A percentile compares a stretch with the other conserved stretches of the same genome.
Evolutionary conservation across 1,140 invertebrate species (phyloP).

Genomic region (Musca vetustissima): DNA sequence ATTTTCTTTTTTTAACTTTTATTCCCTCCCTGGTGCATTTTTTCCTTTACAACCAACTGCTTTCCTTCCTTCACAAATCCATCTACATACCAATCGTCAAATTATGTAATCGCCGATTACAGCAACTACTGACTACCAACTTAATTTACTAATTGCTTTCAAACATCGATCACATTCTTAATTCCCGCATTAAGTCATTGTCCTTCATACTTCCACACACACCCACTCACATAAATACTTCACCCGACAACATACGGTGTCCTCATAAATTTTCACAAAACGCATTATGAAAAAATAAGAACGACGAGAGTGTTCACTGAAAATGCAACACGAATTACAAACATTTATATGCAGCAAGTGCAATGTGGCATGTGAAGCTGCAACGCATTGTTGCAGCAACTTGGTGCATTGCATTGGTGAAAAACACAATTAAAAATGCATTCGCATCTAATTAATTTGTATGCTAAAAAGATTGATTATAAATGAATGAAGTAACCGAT

Average conservation of each 20-base stretch:
- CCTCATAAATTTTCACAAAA: constrained; percentile 16
- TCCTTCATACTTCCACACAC: background rate
- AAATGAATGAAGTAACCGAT: constrained; percentile 20
- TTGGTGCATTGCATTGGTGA: background rate
- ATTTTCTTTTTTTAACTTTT: no score
- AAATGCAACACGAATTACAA: background rate
- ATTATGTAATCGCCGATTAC: no score
- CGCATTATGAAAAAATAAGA: constrained; percentile 8
- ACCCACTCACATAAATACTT: background rate
- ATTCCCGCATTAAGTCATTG: constrained; percentile 14
- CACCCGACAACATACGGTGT: background rate
- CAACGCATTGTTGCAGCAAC: background rate
- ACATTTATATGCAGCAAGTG: constrained; percentile 3
- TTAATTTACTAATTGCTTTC: constrained; percentile 23
- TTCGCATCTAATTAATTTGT: constrained; percentile 56
- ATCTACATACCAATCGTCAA: no score
- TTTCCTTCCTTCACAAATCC: no score
- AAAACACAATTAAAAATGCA: constrained; percentile 54
- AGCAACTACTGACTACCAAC: no score
- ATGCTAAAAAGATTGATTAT: constrained; percentile 46
- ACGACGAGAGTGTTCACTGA: background rate
- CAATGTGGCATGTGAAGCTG: background rate
- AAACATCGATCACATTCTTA: constrained; percentile 20
- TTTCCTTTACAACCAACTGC: no score
- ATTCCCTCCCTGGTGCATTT: no score